These are phyloP conservation scores for Cyclophora albipunctata DNA, from an alignment of 2,888 invertebrate genomes.

Conservation along the genomic window DNA sequence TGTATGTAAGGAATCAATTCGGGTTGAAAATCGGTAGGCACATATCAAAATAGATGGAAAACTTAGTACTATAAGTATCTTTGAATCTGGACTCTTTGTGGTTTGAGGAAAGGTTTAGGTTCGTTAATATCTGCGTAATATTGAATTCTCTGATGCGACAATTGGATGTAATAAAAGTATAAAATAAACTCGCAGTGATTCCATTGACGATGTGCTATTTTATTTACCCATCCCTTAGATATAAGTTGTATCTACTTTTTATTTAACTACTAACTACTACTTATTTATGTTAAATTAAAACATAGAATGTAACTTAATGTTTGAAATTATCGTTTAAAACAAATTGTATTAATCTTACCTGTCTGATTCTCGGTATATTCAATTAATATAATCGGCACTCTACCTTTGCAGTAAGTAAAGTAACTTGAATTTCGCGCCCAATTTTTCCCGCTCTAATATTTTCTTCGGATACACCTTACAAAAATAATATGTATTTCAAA, in stretches of 20 bases:
- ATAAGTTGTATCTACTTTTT: not conserved
- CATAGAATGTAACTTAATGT: too few relatives aligned
- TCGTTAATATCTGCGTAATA: slow-evolving; percentile 44
- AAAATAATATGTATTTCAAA: too few relatives aligned
- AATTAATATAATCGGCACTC: too few relatives aligned
- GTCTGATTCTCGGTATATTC: too few relatives aligned
- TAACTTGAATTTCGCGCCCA: too few relatives aligned
- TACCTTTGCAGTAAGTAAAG: too few relatives aligned
- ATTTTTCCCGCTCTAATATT: too few relatives aligned
- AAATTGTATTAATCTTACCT: too few relatives aligned
- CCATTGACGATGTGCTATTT: slow-evolving; percentile 61
- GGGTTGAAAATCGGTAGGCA: slow-evolving; percentile 46
- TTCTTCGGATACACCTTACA: too few relatives aligned
- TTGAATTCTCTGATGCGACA: slow-evolving; percentile 57
- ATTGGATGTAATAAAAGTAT: slow-evolving; percentile 72
- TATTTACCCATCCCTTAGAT: slow-evolving; percentile 29
- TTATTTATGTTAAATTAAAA: too few relatives aligned
- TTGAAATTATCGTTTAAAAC: too few relatives aligned
- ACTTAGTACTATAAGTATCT: slow-evolving; percentile 74
- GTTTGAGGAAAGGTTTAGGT: slow-evolving; percentile 42
- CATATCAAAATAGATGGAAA: slow-evolving; percentile 61
- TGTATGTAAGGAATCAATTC: slow-evolving; percentile 70
- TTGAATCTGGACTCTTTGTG: slow-evolving; percentile 53
- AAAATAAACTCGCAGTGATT: slow-evolving; percentile 76
- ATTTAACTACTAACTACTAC: too few relatives aligned